Evolutionary conservation across 2,888 invertebrate species (phyloP).

Genomic region (Cynaeus angustus): DNA sequence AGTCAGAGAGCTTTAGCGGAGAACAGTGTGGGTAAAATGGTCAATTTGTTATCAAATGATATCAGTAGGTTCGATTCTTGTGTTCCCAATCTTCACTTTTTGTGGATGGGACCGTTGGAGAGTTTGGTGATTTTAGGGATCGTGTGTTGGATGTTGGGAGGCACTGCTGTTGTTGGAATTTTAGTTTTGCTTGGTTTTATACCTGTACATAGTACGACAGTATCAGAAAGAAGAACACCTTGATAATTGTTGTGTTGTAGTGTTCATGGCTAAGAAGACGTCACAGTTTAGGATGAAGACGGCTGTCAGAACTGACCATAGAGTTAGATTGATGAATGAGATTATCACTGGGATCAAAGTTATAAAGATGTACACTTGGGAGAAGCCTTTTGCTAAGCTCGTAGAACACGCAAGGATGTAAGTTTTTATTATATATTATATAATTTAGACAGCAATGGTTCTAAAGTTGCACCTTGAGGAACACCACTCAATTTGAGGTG

Average conservation of each 20-base stretch:
- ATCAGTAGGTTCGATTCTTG: slow-evolving; percentile 90
- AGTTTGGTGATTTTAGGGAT: slow-evolving; percentile 69
- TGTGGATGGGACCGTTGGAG: slow-evolving; percentile 87
- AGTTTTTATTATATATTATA: too few relatives aligned
- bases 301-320: slow-evolving; percentile 86
- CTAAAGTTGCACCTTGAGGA: too few relatives aligned
- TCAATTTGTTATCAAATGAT: slow-evolving; percentile 83
- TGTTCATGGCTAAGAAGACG: slow-evolving; percentile 1
- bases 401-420: slow-evolving; percentile 78
- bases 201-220: slow-evolving; percentile 5
- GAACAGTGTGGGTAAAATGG: slow-evolving; percentile 80
- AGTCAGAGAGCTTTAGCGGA: slow-evolving; percentile 88
- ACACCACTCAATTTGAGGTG: too few relatives aligned
- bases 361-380: slow-evolving; percentile 98
- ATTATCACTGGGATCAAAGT: slow-evolving; percentile 91
- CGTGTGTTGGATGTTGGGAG: slow-evolving; percentile 1
- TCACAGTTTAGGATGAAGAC: slow-evolving; percentile 78
- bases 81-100: slow-evolving; percentile 84
- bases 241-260: too few relatives aligned
- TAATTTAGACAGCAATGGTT: too few relatives aligned
- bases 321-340: slow-evolving; percentile 92
- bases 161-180: slow-evolving; percentile 5
- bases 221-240: too few relatives aligned
- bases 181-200: slow-evolving; percentile 2
- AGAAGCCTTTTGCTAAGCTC: slow-evolving; percentile 86